A percentile compares a stretch with the other conserved stretches of the same genome.
phyloP scores from a whole-genome alignment of 2,113 vertebrate genomes.

The Numida meleagris region DNA sequence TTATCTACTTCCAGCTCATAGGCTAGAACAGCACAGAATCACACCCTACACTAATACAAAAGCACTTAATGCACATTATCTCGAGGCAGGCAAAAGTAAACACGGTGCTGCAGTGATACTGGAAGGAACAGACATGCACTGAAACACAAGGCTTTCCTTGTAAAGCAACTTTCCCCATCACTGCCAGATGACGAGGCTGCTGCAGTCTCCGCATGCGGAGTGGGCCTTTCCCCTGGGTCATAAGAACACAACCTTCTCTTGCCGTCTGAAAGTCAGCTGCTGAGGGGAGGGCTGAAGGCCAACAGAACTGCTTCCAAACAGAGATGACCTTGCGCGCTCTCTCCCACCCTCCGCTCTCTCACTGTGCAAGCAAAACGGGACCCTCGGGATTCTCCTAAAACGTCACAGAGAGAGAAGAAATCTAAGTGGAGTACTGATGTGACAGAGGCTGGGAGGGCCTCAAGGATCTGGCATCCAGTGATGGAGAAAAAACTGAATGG shows the following conservation, averaged over 20 bases:
- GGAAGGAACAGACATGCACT: neutral
- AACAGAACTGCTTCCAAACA: neutral
- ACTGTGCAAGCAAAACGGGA: neutral
- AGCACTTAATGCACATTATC: neutral
- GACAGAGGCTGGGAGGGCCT: rapidly evolving
- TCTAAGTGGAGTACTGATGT: neutral
- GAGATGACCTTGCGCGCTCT: slow-evolving; percentile 1
- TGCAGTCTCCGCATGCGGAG: rapidly evolving
- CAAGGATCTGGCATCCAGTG: neutral
- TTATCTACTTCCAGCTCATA: neutral
- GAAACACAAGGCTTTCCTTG: neutral
- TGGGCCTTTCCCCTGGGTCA: rapidly evolving
- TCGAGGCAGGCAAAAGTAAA: neutral
- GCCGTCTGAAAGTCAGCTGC: neutral
- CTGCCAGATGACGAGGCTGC: rapidly evolving
- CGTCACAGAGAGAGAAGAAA: neutral
- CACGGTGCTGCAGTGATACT: neutral
- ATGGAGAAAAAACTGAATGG: neutral
- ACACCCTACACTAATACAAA: neutral
- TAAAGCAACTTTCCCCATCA: neutral
- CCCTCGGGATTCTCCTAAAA: neutral
- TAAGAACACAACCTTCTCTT: neutral
- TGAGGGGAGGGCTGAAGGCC: neutral
- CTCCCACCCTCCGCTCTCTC: neutral
- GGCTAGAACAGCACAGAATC: neutral